Evolutionary conservation across 2,888 invertebrate genomes (phyloP).

Genomic region (Erebia ligea): DNA sequence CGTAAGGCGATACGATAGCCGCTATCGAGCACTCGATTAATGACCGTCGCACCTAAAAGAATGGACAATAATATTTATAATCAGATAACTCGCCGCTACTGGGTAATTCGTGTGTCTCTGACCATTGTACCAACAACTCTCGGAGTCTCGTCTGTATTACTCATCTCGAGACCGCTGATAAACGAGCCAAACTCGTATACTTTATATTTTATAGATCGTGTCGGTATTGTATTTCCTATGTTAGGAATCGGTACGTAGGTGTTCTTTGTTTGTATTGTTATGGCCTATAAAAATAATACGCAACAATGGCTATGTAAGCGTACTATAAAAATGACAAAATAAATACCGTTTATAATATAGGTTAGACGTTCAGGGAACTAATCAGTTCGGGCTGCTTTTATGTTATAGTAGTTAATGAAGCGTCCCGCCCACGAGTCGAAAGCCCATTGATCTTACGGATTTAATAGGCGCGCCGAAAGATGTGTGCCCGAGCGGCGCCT

Average conservation of each 20-base stretch:
- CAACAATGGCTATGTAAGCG: conserved; percentile 37
- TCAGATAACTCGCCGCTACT: conserved; percentile 80
- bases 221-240: conserved; percentile 65
- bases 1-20: conserved; percentile 76
- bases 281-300: conserved; percentile 41
- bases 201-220: conserved; percentile 64
- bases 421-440: conserved; percentile 72
- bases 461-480: conserved; percentile 65
- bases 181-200: conserved; percentile 50
- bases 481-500: conserved; percentile 37
- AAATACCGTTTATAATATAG: conserved; percentile 41
- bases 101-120: conserved; percentile 78
- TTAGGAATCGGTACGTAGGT: conserved; percentile 56
- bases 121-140: conserved; percentile 61
- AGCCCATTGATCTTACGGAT: conserved; percentile 73
- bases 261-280: conserved; percentile 48
- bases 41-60: conserved; percentile 81
- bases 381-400: conserved; percentile 75
- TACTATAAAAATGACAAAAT: conserved; percentile 37
- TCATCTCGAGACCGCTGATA: conserved; percentile 67
- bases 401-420: conserved; percentile 79
- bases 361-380: conserved; percentile 64
- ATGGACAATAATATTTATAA: conserved; percentile 82
- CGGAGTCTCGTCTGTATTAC: conserved; percentile 61
- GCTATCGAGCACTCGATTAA: conserved; percentile 80